These are phyloP conservation scores for Neodiprion lecontei DNA, from an alignment of 1,140 invertebrate genomes.

Conservation along the genomic window DNA sequence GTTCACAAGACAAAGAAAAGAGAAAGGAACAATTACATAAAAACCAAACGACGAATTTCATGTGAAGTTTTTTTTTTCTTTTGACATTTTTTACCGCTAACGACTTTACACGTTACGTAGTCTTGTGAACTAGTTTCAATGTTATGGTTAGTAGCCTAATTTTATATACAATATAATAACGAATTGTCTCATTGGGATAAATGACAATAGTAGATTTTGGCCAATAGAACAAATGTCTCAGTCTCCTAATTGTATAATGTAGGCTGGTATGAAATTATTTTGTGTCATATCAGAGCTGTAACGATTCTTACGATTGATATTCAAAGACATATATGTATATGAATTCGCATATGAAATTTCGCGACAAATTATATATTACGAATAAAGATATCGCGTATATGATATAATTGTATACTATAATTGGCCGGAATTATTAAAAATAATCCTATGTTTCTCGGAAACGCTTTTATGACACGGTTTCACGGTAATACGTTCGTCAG, in stretches of 20 bases:
- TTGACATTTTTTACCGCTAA: background rate
- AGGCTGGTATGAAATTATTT: constrained; percentile 1
- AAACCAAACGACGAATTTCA: background rate
- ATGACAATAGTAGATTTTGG: constrained; percentile 1
- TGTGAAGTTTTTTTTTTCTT: background rate
- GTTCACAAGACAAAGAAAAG: background rate
- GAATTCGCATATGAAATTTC: background rate
- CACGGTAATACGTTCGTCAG: background rate
- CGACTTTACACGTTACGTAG: background rate
- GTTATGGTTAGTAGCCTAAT: background rate
- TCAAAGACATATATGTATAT: background rate
- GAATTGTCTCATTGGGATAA: background rate
- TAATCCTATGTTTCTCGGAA: constrained; percentile 28
- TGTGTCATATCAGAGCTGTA: background rate
- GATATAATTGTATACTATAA: constrained; percentile 25
- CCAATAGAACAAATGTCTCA: constrained; percentile 5
- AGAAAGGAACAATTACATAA: background rate
- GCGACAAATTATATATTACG: background rate
- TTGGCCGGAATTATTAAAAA: constrained; percentile 35
- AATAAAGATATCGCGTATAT: constrained; percentile 20
- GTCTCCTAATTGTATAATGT: background rate
- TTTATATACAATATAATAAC: background rate
- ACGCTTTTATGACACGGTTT: background rate
- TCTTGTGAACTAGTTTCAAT: background rate
- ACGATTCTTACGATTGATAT: background rate